Percentiles rank a stretch among this genome's conserved stretches.
Conservation (phyloP, 1,140 invertebrate species). For the Brachionus paranguensis region DNA sequence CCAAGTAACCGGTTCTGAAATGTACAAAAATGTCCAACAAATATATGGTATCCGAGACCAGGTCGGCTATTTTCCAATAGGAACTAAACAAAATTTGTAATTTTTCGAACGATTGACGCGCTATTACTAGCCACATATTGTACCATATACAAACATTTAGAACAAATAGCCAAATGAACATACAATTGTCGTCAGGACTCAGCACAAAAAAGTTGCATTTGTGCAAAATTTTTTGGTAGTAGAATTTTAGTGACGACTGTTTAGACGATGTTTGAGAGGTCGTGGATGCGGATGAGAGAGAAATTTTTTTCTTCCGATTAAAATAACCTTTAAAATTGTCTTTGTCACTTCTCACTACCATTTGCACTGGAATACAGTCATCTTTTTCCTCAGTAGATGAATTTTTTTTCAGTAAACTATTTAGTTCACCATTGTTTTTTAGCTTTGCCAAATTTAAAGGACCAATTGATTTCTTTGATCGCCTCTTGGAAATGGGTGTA, state of each 20-base stretch:
- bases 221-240: not conserved
- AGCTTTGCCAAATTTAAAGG: constrained; percentile 7
- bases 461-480: constrained; percentile 39
- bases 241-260: not conserved
- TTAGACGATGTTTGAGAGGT: not conserved
- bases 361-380: not conserved
- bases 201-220: constrained; percentile 61
- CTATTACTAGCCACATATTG: constrained; percentile 89
- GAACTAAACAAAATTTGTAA: constrained; percentile 51
- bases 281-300: not conserved
- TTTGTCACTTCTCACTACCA: not conserved
- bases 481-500: not conserved
- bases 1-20: constrained; percentile 86
- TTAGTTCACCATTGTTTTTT: not conserved
- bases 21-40: constrained; percentile 79
- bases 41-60: constrained; percentile 76
- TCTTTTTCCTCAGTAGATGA: not conserved
- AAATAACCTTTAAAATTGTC: not conserved
- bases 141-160: constrained; percentile 82
- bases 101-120: constrained; percentile 72
- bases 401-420: not conserved
- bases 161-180: constrained; percentile 87
- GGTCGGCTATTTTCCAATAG: constrained; percentile 75
- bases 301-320: constrained; percentile 7
- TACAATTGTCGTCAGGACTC: constrained; percentile 88